These are phyloP conservation scores for Drosophila neonasuta DNA, from an alignment of 2,888 invertebrate species.

Conservation along the genomic window DNA sequence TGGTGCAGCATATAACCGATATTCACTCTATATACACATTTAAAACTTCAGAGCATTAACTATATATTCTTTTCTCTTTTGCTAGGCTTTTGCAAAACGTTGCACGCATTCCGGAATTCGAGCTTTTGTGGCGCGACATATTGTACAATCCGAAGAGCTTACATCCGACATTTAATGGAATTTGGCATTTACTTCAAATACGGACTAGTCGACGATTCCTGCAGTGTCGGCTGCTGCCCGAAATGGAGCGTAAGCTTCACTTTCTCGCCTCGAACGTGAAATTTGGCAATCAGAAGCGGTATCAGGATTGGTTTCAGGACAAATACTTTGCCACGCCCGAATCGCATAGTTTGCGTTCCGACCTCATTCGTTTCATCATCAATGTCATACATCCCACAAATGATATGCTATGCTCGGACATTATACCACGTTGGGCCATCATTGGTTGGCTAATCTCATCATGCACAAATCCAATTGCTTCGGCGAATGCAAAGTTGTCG, in stretches of 20 bases:
- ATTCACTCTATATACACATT: too few species aligned
- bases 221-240: slow-evolving; percentile 85
- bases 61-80: background rate
- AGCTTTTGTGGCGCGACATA: slow-evolving; percentile 87
- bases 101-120: slow-evolving; percentile 87
- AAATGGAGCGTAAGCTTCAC: slow-evolving; percentile 86
- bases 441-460: slow-evolving; percentile 88
- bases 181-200: slow-evolving; percentile 85
- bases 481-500: slow-evolving; percentile 87
- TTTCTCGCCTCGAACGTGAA: slow-evolving; percentile 85
- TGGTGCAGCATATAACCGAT: too few species aligned
- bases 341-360: slow-evolving; percentile 86
- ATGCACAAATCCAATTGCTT: slow-evolving; percentile 86
- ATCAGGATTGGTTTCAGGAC: slow-evolving; percentile 88
- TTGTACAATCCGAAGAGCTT: slow-evolving; percentile 85
- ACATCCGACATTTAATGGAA: slow-evolving; percentile 85
- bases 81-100: slow-evolving; percentile 85
- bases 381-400: slow-evolving; percentile 88
- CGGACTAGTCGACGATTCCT: slow-evolving; percentile 85
- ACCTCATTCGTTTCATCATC: slow-evolving; percentile 87
- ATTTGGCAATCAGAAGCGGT: slow-evolving; percentile 87
- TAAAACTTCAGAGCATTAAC: background rate
- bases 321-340: slow-evolving; percentile 87
- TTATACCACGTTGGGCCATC: slow-evolving; percentile 88
- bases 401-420: slow-evolving; percentile 87